phyloP scores from a whole-genome alignment of 2,797 vertebrate genomes.

The Remorina albescens region DNA sequence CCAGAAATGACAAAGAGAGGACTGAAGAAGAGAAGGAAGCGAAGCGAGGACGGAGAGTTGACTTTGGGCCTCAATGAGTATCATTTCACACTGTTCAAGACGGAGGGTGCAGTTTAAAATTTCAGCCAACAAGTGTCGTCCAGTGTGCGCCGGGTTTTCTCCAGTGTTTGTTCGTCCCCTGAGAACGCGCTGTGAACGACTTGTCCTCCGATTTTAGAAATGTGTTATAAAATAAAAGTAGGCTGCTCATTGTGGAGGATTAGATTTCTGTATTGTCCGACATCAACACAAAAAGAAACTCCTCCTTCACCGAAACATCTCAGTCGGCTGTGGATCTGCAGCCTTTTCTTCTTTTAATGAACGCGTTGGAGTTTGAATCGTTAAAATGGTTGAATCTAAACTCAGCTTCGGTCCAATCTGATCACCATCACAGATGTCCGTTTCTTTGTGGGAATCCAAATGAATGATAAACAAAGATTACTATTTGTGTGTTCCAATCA shows the following conservation, averaged over 20 bases:
- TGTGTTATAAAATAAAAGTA: slow-evolving; percentile 40
- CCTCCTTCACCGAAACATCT: neutral
- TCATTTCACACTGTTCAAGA: neutral
- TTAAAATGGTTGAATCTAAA: no score
- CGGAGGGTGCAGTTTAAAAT: neutral
- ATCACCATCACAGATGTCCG: no score
- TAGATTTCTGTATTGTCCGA: slow-evolving; percentile 25
- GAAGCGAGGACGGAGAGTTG: neutral
- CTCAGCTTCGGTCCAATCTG: no score
- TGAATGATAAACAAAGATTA: no score
- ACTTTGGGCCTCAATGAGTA: no score
- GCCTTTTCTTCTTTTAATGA: neutral
- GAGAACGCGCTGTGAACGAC: slow-evolving; percentile 6
- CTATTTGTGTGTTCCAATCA: no score
- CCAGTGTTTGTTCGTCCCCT: neutral
- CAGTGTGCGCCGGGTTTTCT: neutral
- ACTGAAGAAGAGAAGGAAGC: neutral
- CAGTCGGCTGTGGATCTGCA: neutral
- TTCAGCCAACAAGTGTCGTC: neutral
- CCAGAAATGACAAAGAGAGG: neutral
- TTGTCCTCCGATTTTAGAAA: slow-evolving; percentile 17
- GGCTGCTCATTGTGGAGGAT: slow-evolving; percentile 56
- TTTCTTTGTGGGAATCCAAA: no score
- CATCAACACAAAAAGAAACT: neutral
- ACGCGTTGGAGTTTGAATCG: no score